Evolutionary conservation across 2,888 invertebrate species (phyloP), one percentile per base, ranked within the genome.

Genomic region (Lasioglossum lativentre): DNA sequence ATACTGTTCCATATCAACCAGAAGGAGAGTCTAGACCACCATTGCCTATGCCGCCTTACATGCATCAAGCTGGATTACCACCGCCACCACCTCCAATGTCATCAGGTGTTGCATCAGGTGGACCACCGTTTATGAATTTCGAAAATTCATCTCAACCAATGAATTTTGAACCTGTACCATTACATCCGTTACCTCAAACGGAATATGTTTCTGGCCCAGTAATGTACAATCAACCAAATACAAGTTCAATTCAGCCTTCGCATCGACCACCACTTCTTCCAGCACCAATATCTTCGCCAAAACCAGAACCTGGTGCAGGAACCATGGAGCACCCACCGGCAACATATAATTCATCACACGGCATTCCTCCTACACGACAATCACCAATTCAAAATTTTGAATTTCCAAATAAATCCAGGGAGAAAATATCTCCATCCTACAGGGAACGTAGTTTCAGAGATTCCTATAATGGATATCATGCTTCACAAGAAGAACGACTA

Each of bases 141-240:
- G 94, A 93, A 10, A 87, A 89, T 23, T 87, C 91, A 8, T 82
- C 92, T 30, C 91, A 90, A 16, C 72, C 89, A 34, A 92, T 94
- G 75, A 92, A 91, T 75, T 93, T 92, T 66, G 92, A 94, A 14
- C 89, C 90, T 34, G 88, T 87, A 38, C 82, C 89, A n/a, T 52
- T 90, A 23, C 90, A 90, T 59, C 77, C 87, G 1, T 40, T 90
- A 40, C 87, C 90, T 6, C 92, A 88, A 30, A 40, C 92, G 4
- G 93, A 93, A 5, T 94, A 92, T 70, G 52, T 90, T 3, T 82
- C 93, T 8, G 91, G 88, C 0, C 93, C 94, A 23, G 88, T 93
- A 2, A 88, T 93, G 88, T 95, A 93, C 88, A 93, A 91, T 82
- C 93, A 93, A 78, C 80, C 87, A 40, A 93, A 89, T 82, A 78